Conservation (phyloP, 2,113 vertebrate species). For the Mungos mungo region DNA sequence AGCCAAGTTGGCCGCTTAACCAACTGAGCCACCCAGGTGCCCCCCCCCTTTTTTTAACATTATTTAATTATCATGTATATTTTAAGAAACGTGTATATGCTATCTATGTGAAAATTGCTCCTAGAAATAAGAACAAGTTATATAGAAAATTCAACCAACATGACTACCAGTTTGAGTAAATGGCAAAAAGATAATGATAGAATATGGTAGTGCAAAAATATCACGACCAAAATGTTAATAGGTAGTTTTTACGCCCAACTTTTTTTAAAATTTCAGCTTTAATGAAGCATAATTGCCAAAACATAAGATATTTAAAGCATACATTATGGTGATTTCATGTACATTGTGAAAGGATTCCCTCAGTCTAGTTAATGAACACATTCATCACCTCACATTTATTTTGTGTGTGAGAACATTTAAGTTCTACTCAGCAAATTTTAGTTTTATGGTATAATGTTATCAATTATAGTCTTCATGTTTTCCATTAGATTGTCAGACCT, state of each 20-base stretch:
- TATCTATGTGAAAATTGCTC: not conserved
- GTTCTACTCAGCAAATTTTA: not conserved
- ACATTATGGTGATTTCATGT: not conserved
- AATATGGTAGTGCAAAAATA: not conserved
- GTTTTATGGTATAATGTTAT: not conserved
- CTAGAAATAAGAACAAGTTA: not conserved
- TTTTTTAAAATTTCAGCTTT: not conserved
- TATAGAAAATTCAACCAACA: not conserved
- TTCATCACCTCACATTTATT: not conserved
- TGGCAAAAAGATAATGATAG: not conserved
- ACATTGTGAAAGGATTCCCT: not conserved
- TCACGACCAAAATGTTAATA: not conserved
- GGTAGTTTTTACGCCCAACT: not conserved
- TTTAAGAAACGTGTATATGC: not conserved
- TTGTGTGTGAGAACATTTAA: not conserved
- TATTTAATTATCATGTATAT: not conserved
- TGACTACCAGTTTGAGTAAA: not conserved
- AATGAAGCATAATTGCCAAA: not conserved
- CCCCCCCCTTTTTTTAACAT: not conserved
- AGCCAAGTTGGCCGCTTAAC: too few relatives aligned
- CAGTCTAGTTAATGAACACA: not conserved
- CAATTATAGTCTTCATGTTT: not conserved
- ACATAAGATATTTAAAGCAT: not conserved
- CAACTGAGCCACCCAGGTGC: too few relatives aligned
- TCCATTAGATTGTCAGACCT: not conserved